Percentiles rank a stretch among this genome's conserved stretches.
phyloP scores from a whole-genome alignment of 2,797 vertebrate genomes.

The Eleutherodactylus coqui region DNA sequence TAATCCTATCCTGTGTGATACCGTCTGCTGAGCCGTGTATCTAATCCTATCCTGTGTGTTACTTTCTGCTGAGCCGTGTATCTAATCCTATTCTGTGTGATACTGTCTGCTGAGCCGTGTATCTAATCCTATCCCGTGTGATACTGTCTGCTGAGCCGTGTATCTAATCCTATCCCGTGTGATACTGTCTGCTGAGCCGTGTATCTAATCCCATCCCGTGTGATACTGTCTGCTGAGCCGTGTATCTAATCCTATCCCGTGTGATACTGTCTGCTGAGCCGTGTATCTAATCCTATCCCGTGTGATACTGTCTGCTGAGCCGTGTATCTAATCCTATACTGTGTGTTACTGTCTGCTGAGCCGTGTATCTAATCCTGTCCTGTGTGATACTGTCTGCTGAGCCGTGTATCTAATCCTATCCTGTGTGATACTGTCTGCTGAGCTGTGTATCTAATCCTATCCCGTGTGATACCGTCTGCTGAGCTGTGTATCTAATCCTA shows the following conservation, averaged over 20 bases:
- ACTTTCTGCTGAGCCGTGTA: neutral
- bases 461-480: neutral
- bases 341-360: neutral
- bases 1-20: too few relatives aligned
- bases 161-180: too few relatives aligned
- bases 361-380: too few relatives aligned
- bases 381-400: too few relatives aligned
- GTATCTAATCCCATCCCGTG: too few relatives aligned
- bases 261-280: neutral
- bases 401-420: neutral
- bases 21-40: neutral
- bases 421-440: neutral
- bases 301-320: neutral
- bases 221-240: too few relatives aligned
- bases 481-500: neutral
- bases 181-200: too few relatives aligned
- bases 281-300: neutral
- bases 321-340: neutral
- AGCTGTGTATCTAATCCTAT: slow-evolving; percentile 13
- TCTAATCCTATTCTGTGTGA: slow-evolving; percentile 6
- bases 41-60: neutral
- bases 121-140: neutral
- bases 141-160: neutral
- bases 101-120: neutral
- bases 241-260: neutral